Base-by-base conservation (phyloP, 2,797 vertebrate species). In the Acrossocheilus fasciatus region DNA sequence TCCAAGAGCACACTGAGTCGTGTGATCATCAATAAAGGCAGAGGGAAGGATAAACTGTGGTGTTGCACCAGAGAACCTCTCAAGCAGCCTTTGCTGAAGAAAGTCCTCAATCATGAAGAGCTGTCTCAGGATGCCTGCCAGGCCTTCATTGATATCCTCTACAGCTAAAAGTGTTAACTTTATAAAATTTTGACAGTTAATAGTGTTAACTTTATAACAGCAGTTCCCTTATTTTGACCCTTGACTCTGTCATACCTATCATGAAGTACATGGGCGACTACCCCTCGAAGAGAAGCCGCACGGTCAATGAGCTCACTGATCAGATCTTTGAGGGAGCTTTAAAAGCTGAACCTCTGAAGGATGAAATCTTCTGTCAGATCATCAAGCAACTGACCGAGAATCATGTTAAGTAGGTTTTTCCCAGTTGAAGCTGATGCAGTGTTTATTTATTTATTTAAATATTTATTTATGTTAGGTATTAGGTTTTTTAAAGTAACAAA, bases 261-360 rank as follows among this genome's bases (percentile, higher is more conserved):
- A 96, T 99, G 94, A 99, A 99, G 94, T 99, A 99, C 85, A 99
- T 98, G 98, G 98, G 98, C 0, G 98, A 99, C 93, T 99, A 99
- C 88, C 98, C 98, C 0, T 99, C 98, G 86, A 99, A 98, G 90
- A 95, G 98, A 62, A 96, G 92, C 0, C 97, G 98, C 66, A 96
- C 97, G 0, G 97, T 99, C 73, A 99, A 98, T 12, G 98, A 99
- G 92, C 92, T 99, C 86, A 99, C 98, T 0, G 98, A 99, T 93
- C 98, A 98, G 95, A 99, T 99, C 93, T 99, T 99, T 77, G 98
- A 99, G 92, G 97, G 96, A 30, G 96, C 98, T 36, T 94, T 99
- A 93, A 99, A 98, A 94, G 97, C 97, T 0, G 98, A 99, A 86
- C 96, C 97, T 0, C 94, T 99, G 83, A 99, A 99, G 85, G 98